Percentiles rank a stretch among this genome's conserved stretches.
These are phyloP conservation scores for Lepetodrilus schrolli DNA, from an alignment of 2,888 invertebrate genomes.

Conservation along the genomic window DNA sequence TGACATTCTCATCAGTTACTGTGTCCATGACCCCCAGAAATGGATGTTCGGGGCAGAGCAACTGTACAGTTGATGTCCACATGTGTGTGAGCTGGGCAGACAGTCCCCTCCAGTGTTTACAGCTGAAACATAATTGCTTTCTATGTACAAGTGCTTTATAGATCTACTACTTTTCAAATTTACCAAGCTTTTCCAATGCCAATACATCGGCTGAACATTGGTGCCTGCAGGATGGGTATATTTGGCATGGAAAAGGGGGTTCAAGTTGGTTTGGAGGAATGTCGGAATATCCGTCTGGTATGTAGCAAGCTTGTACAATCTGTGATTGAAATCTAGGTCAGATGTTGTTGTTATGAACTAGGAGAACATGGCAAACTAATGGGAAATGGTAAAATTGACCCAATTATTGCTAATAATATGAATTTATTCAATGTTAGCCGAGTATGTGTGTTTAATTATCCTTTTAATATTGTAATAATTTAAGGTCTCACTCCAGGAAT, in stretches of 20 bases:
- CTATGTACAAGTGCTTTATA: not conserved
- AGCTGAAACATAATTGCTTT: conserved; percentile 9
- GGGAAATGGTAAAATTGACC: too few relatives aligned
- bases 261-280: conserved; percentile 26
- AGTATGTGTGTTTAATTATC: too few relatives aligned
- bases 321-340: too few relatives aligned
- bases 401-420: too few relatives aligned
- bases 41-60: conserved; percentile 5
- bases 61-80: not conserved
- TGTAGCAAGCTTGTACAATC: too few relatives aligned
- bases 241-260: conserved; percentile 32
- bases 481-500: too few relatives aligned
- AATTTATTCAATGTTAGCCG: too few relatives aligned
- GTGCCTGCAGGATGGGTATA: conserved; percentile 23
- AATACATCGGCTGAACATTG: conserved; percentile 25
- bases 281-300: conserved; percentile 28
- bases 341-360: too few relatives aligned
- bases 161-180: conserved; percentile 8
- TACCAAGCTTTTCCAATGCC: conserved; percentile 26
- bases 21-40: conserved; percentile 4
- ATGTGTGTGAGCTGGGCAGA: conserved; percentile 5
- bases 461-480: too few relatives aligned
- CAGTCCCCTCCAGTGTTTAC: conserved; percentile 7
- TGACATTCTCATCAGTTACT: conserved; percentile 14
- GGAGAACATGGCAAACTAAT: too few relatives aligned